phyloP scores from a whole-genome alignment of 2,888 invertebrate genomes.

The Meteorus colon region DNA sequence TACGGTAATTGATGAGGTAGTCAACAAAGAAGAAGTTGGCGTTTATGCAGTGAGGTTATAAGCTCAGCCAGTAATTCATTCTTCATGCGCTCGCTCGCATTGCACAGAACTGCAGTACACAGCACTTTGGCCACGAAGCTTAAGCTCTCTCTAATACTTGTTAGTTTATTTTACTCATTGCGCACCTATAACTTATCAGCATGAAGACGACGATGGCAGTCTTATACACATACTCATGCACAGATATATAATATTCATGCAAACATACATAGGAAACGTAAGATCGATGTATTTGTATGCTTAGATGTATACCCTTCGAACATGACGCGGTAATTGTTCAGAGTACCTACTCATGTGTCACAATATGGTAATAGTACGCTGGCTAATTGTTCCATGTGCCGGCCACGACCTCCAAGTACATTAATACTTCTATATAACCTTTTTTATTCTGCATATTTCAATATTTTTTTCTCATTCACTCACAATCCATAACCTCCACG shows the following conservation, averaged over 20 bases:
- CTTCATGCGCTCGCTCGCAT: conserved; percentile 51
- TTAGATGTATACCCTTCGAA: conserved; percentile 43
- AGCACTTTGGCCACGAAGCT: conserved; percentile 31
- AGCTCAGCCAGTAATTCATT: conserved; percentile 57
- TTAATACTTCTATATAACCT: conserved; percentile 1
- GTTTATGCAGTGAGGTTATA: conserved; percentile 41
- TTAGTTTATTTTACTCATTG: conserved; percentile 15
- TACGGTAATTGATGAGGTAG: conserved; percentile 60
- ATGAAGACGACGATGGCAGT: conserved; percentile 21
- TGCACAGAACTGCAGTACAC: conserved; percentile 40
- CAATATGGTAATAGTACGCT: conserved; percentile 56
- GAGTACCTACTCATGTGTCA: conserved; percentile 52
- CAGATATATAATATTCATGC: not conserved
- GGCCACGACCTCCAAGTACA: conserved; percentile 19
- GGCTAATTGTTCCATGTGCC: conserved; percentile 55
- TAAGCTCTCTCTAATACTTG: not conserved
- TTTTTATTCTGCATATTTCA: not conserved
- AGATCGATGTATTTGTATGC: conserved; percentile 41
- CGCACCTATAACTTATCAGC: conserved; percentile 45
- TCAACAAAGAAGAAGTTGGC: conserved; percentile 21
- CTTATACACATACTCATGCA: not conserved
- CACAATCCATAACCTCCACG: conserved; percentile 1
- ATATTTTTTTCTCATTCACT: not conserved
- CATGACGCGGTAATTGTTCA: conserved; percentile 58
- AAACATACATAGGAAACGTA: conserved; percentile 27